Percentiles rank a stretch among this genome's conserved stretches.
Evolutionary conservation across 2,113 vertebrate genomes (phyloP).

Genomic region (Hemibagrus wyckioides): DNA sequence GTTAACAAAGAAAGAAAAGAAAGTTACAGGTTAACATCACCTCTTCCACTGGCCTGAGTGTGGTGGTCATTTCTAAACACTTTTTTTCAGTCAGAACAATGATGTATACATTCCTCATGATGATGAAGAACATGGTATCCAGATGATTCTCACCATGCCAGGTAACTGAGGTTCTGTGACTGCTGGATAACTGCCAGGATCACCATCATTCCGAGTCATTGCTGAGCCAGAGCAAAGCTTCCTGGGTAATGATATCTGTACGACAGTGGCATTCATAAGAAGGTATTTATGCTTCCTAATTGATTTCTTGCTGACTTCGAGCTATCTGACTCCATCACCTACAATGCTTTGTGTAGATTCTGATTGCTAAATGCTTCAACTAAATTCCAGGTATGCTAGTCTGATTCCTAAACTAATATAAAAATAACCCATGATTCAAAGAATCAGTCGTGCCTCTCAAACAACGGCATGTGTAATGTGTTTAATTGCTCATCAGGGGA

Average conservation of each 20-base stretch:
- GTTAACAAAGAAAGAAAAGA: neutral
- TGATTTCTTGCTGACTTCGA: neutral
- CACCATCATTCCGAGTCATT: neutral
- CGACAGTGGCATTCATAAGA: neutral
- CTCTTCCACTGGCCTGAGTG: neutral
- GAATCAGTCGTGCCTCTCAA: constrained; percentile 1
- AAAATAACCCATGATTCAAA: neutral
- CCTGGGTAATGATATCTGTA: neutral
- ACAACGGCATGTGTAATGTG: constrained; percentile 9
- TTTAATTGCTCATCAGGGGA: constrained; percentile 30
- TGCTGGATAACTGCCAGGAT: neutral
- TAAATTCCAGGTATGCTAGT: neutral
- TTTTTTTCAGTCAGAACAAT: no score
- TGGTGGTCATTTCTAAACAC: neutral
- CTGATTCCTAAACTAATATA: neutral
- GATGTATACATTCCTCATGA: neutral
- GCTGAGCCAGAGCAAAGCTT: neutral
- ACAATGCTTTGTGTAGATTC: neutral
- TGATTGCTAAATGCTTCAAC: neutral
- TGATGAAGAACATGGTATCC: neutral
- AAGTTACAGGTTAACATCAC: neutral
- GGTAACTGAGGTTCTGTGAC: neutral
- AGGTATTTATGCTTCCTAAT: neutral
- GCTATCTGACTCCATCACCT: neutral
- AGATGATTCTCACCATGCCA: neutral